Conservation (phyloP, 1,140 invertebrate species). For the Potamilus streckersoni region DNA sequence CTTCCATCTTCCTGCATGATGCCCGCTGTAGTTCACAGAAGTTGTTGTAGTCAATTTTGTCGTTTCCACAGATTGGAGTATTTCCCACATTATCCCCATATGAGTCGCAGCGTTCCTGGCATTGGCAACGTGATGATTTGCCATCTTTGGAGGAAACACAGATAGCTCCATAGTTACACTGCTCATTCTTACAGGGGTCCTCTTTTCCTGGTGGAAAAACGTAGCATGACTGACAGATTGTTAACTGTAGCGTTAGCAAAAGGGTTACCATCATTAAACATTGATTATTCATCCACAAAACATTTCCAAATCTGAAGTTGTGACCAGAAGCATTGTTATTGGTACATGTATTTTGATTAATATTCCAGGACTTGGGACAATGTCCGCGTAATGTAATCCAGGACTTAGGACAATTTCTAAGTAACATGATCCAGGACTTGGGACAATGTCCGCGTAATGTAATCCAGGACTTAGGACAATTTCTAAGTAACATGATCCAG, state of each 20-base stretch:
- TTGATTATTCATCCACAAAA: too few species aligned
- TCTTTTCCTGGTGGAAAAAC: constrained; percentile 77
- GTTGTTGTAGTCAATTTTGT: constrained; percentile 87
- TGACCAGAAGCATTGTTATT: too few species aligned
- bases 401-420: too few species aligned
- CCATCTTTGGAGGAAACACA: constrained; percentile 83
- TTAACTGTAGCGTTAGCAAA: not conserved
- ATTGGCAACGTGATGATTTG: constrained; percentile 78
- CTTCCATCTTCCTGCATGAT: constrained; percentile 79
- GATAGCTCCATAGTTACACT: constrained; percentile 80
- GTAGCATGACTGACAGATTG: constrained; percentile 62
- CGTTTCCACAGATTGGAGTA: constrained; percentile 86
- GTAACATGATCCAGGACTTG: too few species aligned
- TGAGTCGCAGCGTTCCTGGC: constrained; percentile 80
- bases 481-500: too few species aligned
- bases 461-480: too few species aligned
- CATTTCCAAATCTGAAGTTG: too few species aligned
- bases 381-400: too few species aligned
- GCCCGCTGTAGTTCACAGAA: constrained; percentile 83
- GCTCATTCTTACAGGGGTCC: constrained; percentile 81
- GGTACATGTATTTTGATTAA: too few species aligned
- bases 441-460: too few species aligned
- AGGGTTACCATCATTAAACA: too few species aligned
- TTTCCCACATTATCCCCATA: constrained; percentile 86
- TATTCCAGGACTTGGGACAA: too few species aligned